Base-by-base conservation (phyloP, 1,140 invertebrate species). In the Triops longicaudatus region DNA sequence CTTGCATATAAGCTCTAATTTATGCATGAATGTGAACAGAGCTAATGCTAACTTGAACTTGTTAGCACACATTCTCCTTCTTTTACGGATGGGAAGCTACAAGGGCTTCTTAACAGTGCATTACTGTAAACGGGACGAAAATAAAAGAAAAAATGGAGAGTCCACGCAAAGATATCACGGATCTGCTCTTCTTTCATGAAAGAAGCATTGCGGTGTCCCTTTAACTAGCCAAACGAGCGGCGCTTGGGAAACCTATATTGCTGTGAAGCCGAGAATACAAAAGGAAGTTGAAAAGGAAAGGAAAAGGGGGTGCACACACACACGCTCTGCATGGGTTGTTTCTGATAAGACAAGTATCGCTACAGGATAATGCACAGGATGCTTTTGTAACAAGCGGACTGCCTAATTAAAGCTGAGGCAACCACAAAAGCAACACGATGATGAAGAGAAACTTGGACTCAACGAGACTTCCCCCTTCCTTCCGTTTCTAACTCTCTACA, bases 281-380 rank as follows among this genome's bases (percentile, higher is more conserved):
- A 63, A 63, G 50, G 50, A 63, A 63, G 50, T 63, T 63, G 50
- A 63, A 63, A 63, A n/a, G 50, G 50, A 63, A 63, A 63, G 22
- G 50, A 22, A 63, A 63, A 22, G 50, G 50, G 50, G 50, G 14
- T 9, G 2, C 31, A 37, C 31, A 37, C 31, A 37, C 31, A 37
- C 31, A 37, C 31, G 31, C 31, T 37, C 31, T 63, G 50, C 50
- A 63, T 63, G 50, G 50, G 50, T 63, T 63, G 50, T 63, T 63
- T 63, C 50, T 63, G 50, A 63, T 63, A 63, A 63, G 50, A 63
- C 50, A 63, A 63, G 50, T 63, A 63, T 63, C 50, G 50, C 50
- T 22, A 22, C 50, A 63, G 50, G 50, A 63, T 63, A 63, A 63
- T 63, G 50, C 50, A 63, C 50, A 63, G 50, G 50, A 63, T 63